A percentile compares a stretch with the other conserved stretches of the same genome.
Evolutionary conservation across 2,113 vertebrate genomes (phyloP).

Genomic region (Aythya baeri): DNA sequence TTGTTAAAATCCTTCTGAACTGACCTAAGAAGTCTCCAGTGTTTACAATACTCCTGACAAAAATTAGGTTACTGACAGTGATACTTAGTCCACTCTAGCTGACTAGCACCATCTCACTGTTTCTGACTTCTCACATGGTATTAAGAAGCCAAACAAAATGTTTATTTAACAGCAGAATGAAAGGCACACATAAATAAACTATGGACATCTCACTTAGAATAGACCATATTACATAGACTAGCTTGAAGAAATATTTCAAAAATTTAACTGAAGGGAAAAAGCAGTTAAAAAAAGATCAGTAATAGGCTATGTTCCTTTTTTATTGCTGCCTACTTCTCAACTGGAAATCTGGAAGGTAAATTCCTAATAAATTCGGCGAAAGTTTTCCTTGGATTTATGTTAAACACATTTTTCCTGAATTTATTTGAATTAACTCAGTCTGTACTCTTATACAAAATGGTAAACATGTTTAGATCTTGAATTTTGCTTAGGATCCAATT

Average conservation of each 20-base stretch:
- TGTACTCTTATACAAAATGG: not conserved
- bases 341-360: slow-evolving; percentile 8
- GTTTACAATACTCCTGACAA: not conserved
- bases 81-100: not conserved
- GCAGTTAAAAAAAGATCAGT: not conserved
- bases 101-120: not conserved
- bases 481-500: not conserved
- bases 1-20: not conserved
- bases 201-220: not conserved
- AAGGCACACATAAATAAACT: not conserved
- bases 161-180: not conserved
- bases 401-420: not conserved
- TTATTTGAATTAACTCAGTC: not conserved
- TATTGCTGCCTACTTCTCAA: not conserved
- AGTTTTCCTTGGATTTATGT: not conserved
- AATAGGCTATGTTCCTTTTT: not conserved
- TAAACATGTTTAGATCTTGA: not conserved
- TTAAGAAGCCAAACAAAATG: not conserved
- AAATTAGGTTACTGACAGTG: not conserved
- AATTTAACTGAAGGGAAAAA: slow-evolving; percentile 1
- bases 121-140: not conserved
- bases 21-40: not conserved
- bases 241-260: slow-evolving; percentile 46
- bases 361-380: slow-evolving; percentile 12
- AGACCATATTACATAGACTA: not conserved